These are phyloP conservation scores for Theonella swinhoei DNA, from an alignment of 37 sponge, comb jelly and placozoan species.

Conservation along the genomic window DNA sequence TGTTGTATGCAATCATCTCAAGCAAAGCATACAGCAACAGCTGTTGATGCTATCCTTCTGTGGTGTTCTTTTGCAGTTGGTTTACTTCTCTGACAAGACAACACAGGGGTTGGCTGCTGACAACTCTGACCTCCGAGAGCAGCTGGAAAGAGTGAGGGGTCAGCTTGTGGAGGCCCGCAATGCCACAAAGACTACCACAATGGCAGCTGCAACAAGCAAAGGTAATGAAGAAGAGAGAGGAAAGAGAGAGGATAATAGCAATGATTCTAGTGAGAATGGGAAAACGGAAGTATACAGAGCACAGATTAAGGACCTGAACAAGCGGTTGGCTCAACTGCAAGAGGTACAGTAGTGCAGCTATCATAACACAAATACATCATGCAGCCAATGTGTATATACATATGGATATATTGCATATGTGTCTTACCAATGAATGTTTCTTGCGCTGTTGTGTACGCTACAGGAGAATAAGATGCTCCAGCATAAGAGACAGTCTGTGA, in stretches of 20 bases:
- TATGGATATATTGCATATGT: no score
- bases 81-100: neutral
- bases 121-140: conserved; percentile 17
- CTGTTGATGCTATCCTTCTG: neutral
- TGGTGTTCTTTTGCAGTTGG: neutral
- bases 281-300: conserved; percentile 1
- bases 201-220: neutral
- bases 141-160: conserved; percentile 13
- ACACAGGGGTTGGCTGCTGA: conserved; percentile 4
- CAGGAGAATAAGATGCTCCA: conserved; percentile 8
- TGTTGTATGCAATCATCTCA: no score
- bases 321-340: neutral
- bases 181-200: neutral
- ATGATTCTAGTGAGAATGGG: neutral
- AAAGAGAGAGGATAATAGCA: neutral
- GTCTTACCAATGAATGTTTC: neutral
- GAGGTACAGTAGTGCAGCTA: conserved; percentile 1
- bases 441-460: no score
- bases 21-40: neutral
- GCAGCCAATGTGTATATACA: neutral
- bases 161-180: conserved; percentile 14
- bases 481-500: neutral
- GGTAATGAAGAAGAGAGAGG: neutral
- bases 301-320: conserved; percentile 5
- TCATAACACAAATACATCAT: neutral